These are phyloP conservation scores for Eristalinus aeneus DNA, from an alignment of 2,888 invertebrate species.

Conservation along the genomic window DNA sequence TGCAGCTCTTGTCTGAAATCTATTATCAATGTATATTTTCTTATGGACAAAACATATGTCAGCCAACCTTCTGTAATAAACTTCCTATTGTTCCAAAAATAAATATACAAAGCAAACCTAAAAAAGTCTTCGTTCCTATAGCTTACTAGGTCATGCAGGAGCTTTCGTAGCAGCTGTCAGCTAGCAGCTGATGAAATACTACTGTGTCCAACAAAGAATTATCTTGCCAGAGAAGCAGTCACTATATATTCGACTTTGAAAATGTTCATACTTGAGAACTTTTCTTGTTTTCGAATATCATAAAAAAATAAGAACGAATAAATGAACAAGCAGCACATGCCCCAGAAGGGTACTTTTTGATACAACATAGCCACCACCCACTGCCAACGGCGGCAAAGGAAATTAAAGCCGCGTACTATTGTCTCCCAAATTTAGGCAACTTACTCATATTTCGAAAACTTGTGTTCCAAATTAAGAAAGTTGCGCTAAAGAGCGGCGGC, in stretches of 20 bases:
- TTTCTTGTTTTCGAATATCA: background rate
- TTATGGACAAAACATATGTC: slow-evolving; percentile 21
- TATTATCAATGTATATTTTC: too few relatives aligned
- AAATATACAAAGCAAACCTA: slow-evolving; percentile 15
- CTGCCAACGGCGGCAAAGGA: slow-evolving; percentile 23
- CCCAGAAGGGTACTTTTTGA: background rate
- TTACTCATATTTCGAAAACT: slow-evolving; percentile 85
- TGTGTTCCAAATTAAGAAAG: slow-evolving; percentile 85
- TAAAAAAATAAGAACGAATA: slow-evolving; percentile 1
- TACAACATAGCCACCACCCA: slow-evolving; percentile 4
- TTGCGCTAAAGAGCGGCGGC: slow-evolving; percentile 70
- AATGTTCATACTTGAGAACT: slow-evolving; percentile 12
- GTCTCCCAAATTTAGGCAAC: slow-evolving; percentile 85
- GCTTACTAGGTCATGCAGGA: slow-evolving; percentile 55
- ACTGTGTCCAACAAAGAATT: slow-evolving; percentile 28
- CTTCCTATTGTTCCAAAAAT: slow-evolving; percentile 23
- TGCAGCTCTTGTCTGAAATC: background rate
- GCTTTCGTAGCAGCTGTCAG: slow-evolving; percentile 10
- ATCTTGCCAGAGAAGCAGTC: slow-evolving; percentile 7
- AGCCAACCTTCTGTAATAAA: slow-evolving; percentile 23
- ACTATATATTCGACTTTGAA: slow-evolving; percentile 7
- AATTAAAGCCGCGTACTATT: slow-evolving; percentile 66
- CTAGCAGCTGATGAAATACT: slow-evolving; percentile 40
- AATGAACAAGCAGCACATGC: slow-evolving; percentile 13
- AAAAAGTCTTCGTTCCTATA: background rate